A percentile compares a stretch with the other conserved stretches of the same genome.
Conservation (phyloP, 2,888 invertebrate species). For the Argyra leucocephala region DNA sequence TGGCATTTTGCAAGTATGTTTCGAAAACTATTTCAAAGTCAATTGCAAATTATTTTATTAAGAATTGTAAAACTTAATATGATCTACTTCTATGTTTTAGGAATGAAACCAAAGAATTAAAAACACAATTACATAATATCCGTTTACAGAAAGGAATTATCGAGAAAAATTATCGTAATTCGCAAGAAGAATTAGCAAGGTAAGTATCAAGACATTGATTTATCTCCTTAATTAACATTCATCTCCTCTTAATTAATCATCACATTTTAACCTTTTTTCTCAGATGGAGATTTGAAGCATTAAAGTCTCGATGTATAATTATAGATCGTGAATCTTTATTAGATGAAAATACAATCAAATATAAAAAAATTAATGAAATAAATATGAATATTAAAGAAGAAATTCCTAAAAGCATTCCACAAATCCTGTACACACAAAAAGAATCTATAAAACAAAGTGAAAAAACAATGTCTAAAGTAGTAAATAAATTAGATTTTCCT, state of each 20-base stretch:
- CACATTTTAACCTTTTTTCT: slow-evolving; percentile 16
- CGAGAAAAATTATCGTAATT: slow-evolving; percentile 36
- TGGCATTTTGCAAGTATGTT: slow-evolving; percentile 43
- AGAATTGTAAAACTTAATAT: background rate
- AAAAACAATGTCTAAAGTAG: background rate
- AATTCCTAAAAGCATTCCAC: slow-evolving; percentile 30
- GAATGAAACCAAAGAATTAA: slow-evolving; percentile 40
- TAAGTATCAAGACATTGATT: slow-evolving; percentile 20
- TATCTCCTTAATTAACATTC: background rate
- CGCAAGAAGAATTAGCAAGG: slow-evolving; percentile 39
- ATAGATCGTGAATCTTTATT: slow-evolving; percentile 39
- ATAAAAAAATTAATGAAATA: slow-evolving; percentile 31
- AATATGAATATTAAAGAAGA: slow-evolving; percentile 32
- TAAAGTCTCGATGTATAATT: slow-evolving; percentile 38
- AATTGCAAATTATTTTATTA: background rate
- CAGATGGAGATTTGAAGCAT: slow-evolving; percentile 42
- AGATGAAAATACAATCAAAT: slow-evolving; percentile 35
- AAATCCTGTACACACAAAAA: slow-evolving; percentile 25
- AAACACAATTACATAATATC: slow-evolving; percentile 35
- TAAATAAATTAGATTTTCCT: no score
- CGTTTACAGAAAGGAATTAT: slow-evolving; percentile 37
- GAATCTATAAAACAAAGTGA: background rate
- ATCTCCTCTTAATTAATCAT: no score
- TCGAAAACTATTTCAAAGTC: slow-evolving; percentile 12
- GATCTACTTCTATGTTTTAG: slow-evolving; percentile 25